Evolutionary conservation across 92 coral and sea anemone species (phyloP).

Genomic region (Siderastrea radians): DNA sequence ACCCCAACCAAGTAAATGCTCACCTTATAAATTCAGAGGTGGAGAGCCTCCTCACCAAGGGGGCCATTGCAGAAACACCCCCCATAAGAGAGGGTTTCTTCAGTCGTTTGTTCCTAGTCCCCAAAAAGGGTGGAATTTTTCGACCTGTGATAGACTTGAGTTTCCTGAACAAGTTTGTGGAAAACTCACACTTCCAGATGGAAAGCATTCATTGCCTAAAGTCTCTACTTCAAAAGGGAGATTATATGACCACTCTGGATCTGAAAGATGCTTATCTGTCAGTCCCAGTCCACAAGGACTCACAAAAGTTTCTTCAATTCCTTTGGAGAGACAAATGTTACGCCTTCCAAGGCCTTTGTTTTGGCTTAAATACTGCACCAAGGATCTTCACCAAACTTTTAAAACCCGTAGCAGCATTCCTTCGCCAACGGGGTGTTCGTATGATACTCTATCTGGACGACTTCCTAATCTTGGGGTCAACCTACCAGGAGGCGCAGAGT

Average conservation of each 20-base stretch:
- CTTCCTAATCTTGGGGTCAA: no score
- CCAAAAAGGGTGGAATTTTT: constrained; percentile 20
- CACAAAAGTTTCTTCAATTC: constrained; percentile 60
- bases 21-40: not conserved
- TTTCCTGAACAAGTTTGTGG: constrained; percentile 46
- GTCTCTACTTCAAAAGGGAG: constrained; percentile 43
- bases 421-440: no score
- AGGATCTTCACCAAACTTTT: constrained; percentile 29
- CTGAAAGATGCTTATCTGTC: not conserved
- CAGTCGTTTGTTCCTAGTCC: constrained; percentile 26
- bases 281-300: constrained; percentile 41
- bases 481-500: not conserved
- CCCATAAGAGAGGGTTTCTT: constrained; percentile 6
- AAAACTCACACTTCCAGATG: constrained; percentile 56
- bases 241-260: not conserved
- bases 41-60: no score
- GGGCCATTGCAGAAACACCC: constrained; percentile 5
- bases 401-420: no score
- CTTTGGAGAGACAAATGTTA: not conserved
- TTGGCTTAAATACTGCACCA: constrained; percentile 20
- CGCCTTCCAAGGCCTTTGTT: not conserved
- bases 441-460: no score
- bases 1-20: not conserved
- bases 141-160: constrained; percentile 49
- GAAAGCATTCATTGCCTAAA: constrained; percentile 43